These are phyloP conservation scores for Strongylocentrotus purpuratus DNA, from an alignment of 35 echinoderm and acorn worm species.

Conservation along the genomic window DNA sequence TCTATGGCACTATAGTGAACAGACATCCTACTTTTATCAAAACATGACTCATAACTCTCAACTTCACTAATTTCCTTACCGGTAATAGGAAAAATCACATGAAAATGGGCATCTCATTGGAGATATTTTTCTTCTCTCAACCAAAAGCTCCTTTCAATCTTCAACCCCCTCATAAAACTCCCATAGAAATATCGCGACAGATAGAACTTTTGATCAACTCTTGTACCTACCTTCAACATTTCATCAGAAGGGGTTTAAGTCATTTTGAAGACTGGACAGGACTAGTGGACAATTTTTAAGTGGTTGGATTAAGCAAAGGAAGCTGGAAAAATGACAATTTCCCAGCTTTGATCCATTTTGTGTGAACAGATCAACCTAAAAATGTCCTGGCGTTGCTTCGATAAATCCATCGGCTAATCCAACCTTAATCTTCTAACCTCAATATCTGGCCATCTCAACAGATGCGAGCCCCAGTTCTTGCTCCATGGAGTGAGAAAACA, in stretches of 20 bases:
- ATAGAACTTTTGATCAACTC: neutral
- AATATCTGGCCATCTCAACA: neutral
- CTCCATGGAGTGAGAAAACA: neutral
- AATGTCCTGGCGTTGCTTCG: neutral
- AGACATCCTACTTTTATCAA: too few relatives aligned
- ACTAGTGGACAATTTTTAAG: neutral
- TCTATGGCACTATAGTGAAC: too few relatives aligned
- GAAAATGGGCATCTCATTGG: too few relatives aligned
- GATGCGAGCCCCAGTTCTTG: neutral
- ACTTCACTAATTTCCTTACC: too few relatives aligned
- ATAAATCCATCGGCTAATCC: neutral
- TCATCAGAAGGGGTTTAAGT: neutral
- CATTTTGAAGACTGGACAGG: neutral
- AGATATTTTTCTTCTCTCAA: too few relatives aligned
- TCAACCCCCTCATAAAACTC: too few relatives aligned
- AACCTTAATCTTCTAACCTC: constrained; percentile 11
- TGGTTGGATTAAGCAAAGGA: neutral
- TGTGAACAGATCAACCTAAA: neutral
- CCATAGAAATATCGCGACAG: neutral
- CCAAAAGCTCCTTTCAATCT: too few relatives aligned
- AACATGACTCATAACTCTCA: too few relatives aligned
- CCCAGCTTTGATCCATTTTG: neutral
- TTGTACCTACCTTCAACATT: neutral
- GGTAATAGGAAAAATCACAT: too few relatives aligned
- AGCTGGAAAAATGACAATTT: neutral